Base-by-base conservation (phyloP, 2,113 vertebrate genomes). In the Chloebia gouldiae region DNA sequence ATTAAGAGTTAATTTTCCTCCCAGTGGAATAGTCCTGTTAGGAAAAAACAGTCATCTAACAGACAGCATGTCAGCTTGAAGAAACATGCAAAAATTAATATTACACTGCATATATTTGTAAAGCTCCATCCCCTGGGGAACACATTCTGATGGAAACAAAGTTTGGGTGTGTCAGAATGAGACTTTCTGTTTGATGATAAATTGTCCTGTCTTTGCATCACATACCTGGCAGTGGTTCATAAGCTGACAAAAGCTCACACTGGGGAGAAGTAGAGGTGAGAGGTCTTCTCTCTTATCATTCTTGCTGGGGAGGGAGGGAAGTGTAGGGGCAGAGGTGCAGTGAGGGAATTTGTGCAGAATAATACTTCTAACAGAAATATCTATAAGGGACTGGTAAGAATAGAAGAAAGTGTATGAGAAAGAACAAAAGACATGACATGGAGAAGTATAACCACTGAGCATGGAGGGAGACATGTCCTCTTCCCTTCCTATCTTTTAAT, bases 61-160 rank as follows among this genome's bases (percentile, higher is more conserved):
- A 94, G 96, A 94, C 86, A 93, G 60, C 24, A 33, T 76, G 78
- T 94, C 93, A 96, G 33, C 60, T 88, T 94, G 93, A 89, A 92
- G 64, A 86, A 95, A 83, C 57, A 70, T 66, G 71, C 44, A 81
- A 83, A 90, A 96, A 92, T 94, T 96, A 96, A 83, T 81, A 95
- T 83, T 94, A 68, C 60, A 49, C 53, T 92, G 64, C n/a, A 5
- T 88, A 76, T 54, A 90, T 92, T 95, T 95, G 60, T 90, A 81
- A 88, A 94, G 93, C 80, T 97, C 76, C 63, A 51, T 80, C 23
- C 94, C 81, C 78, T 63, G 28, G 83, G 80, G 94, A 82, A 45
- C 57, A 69, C 89, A 64, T 60, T 88, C 56, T 92, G 54, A 70
- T 88, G 78, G 70, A 87, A 96, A 93, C 72, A 92, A 96, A 90